Base-by-base conservation (phyloP, 1,140 invertebrate genomes). In the Drosophila sproati region DNA sequence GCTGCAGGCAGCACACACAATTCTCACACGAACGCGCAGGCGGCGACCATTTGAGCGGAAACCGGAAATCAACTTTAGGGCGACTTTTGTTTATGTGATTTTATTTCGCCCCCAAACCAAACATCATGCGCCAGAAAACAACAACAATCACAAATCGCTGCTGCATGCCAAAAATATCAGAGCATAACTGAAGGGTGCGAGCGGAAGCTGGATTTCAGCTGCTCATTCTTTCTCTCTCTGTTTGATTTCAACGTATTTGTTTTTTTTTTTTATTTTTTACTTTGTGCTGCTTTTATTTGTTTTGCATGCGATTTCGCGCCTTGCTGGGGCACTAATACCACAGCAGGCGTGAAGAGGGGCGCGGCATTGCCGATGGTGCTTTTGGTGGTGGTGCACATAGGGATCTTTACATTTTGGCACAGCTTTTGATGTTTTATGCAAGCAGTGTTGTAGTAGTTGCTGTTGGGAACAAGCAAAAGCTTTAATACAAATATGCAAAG, bases 11-110 rank as follows among this genome's bases (percentile, higher is more conserved):
- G 64, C 77, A 74, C 73, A 77, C 85, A 78, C 59, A 89, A 89
- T 80, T 80, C 83, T 88, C 80, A 83, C 83, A 89, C 83, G 67
- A 85, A 80, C 62, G 71, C 32, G 62, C 73, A 68, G 57, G 50
- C 34, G 67, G 68, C 59, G 67, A 73, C 83, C 86, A 89, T 89
- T 89, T 89, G 78, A 85, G 85, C 85, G 85, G 85, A 89, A 89
- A 85, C 85, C 81, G 85, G 85, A 89, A 89, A 85, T 89, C 85
- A 89, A 89, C 85, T 89, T 89, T 81, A 74, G 85, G 85, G 72
- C 80, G 78, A 74, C 73, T 81, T 78, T 89, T 89, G 85, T 89
- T 89, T 89, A 80, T 80, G 74, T 72, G 72, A 79, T 88, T 86
- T 76, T 80, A 73, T 86, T 73, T 73, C 31, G 8, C 72, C 57